Evolutionary conservation across 2,888 invertebrate species (phyloP), one percentile per base, ranked within the genome.

Genomic region (Pimpla rufipes): DNA sequence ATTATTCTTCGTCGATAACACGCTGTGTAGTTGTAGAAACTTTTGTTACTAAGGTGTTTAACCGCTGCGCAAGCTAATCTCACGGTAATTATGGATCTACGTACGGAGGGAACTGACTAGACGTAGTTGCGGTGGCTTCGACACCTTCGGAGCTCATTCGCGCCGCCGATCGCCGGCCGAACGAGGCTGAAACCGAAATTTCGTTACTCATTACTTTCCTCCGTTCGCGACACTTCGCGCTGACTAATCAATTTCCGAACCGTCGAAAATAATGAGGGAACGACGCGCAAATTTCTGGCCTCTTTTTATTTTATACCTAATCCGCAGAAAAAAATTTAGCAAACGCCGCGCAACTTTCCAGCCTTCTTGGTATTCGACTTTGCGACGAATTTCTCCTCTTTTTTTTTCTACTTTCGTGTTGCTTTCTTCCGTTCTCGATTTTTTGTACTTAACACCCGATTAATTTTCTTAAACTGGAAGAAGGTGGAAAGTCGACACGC

Each of bases 1-100:
- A 64, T 50, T 29, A 29, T 47, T 37, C 10, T 21, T 50, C 23
- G n/a, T 40, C n/a, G 23, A 16, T 62, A 47, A 62, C 35, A 35
- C n/a, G n/a, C 37, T 37, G 0, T 37, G 37, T 40, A 62, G 62
- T 62, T 37, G 35, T 40, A 62, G 40, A 40, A 62, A 5, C 13
- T 62, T 37, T 62, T 55, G 37, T 40, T 40, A 62, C 37, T 18
- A 37, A 62, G 62, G 37, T 37, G 8, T 37, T 37, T 7, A 29
- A 29, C 37, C 18, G 62, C 62, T 10, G 62, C 62, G 37, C 8
- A 40, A 13, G 23, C 8, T 55, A 55, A 10, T 62, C 37, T 62
- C 10, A 62, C 62, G 62, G 62, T 62, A 62, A 62, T 62, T 62
- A 62, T 62, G 37, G 16, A 62, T 37, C 37, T 3, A 62, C 37